Conservation (phyloP, 2,888 invertebrate genomes). For the Apodemia mormo region DNA sequence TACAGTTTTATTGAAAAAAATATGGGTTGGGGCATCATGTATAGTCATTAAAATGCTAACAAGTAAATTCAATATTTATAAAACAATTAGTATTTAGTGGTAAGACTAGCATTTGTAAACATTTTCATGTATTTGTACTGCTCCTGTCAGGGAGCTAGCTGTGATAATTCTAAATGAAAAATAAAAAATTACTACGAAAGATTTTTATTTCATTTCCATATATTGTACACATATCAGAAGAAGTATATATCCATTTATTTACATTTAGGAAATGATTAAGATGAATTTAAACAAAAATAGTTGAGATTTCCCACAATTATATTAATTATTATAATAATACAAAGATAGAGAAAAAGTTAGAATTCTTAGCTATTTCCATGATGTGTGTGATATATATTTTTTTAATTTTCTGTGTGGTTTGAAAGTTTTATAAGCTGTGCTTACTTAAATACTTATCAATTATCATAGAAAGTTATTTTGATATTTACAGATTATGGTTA, state of each 20-base stretch:
- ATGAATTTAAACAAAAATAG: conserved; percentile 41
- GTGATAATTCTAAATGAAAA: neutral
- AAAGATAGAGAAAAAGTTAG: conserved; percentile 11
- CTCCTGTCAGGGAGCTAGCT: neutral
- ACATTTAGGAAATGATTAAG: conserved; percentile 56
- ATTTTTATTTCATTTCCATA: conserved; percentile 77
- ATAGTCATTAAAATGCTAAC: too few species aligned
- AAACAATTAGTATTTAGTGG: neutral
- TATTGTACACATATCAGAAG: conserved; percentile 66
- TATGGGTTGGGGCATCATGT: too few species aligned
- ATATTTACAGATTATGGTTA: neutral
- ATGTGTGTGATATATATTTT: neutral
- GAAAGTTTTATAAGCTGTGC: neutral
- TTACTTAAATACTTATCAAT: neutral
- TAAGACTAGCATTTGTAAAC: neutral
- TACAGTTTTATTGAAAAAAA: too few species aligned
- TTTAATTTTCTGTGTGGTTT: neutral
- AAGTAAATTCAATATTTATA: too few species aligned
- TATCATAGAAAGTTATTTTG: neutral
- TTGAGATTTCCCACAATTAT: conserved; percentile 7
- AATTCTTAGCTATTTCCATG: neutral
- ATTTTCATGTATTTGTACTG: neutral
- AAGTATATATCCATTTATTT: conserved; percentile 59
- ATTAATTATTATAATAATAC: neutral
- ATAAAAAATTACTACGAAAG: conserved; percentile 63